Evolutionary conservation across 2,888 invertebrate species (phyloP), one percentile per base, ranked within the genome.

Genomic region (Fragum fragum): DNA sequence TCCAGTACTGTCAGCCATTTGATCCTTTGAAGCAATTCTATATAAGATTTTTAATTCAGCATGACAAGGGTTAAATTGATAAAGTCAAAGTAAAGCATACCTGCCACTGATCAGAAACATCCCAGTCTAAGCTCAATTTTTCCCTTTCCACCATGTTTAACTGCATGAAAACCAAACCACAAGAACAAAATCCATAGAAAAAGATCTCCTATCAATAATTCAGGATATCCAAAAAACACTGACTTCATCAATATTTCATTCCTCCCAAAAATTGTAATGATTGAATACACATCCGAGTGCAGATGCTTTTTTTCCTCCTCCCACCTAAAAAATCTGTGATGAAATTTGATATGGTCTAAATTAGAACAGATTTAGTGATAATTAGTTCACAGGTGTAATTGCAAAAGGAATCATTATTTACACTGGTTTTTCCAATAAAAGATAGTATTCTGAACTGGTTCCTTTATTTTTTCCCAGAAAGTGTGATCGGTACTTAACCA

Each of bases 71-170:
- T n/a, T n/a, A n/a, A n/a, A n/a, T n/a, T n/a, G n/a, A n/a, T 36
- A 36, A 36, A 9, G 47, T 47, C 14, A 21, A 57, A 21, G 14
- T 9, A 71, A 53, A 18, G n/a, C 11, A 3, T 79, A 85, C 85
- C 85, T 85, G 85, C 85, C 85, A 85, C 53, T 77, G 77, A 52
- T 85, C 77, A 0, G 85, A 85, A n/a, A 85, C 85, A 75, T 85
- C 85, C 85, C 85, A 85, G 9, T 85, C 85, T 57, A 81, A 57
- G 36, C 66, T 42, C n/a, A 66, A 42, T 42, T 39, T 66, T 18
- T 66, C 66, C 7, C 66, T 21, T 36, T 66, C 66, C 39, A 66
- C 42, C 66, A 66, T 66, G 5, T 39, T 66, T 66, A 26, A 23
- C 11, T 6, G 32, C 63, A 29, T n/a, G 32, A 9, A 36, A 36